Evolutionary conservation across 2,113 vertebrate genomes (phyloP), one percentile per base, ranked within the genome.

Genomic region (Prionailurus viverrinus): DNA sequence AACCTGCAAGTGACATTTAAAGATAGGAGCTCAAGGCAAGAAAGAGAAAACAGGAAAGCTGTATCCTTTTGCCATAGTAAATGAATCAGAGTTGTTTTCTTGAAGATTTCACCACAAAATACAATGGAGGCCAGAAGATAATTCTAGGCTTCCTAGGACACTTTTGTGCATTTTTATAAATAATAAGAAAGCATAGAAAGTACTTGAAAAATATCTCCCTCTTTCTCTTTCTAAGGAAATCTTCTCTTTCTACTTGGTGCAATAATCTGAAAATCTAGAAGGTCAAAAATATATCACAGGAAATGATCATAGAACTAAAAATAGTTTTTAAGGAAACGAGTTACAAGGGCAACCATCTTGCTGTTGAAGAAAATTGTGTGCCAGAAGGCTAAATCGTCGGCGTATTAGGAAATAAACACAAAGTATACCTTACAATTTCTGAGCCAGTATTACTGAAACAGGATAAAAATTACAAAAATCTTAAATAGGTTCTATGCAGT

Each of bases 261-360:
- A 98, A 97, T 95, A 97, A 92, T 96, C 94, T 91, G 95, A 98
- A 91, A 58, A 55, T 95, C 98, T 85, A 93, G 93, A 96, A 98
- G 66, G 4, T 92, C 86, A 91, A 39, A 89, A 95, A 58, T 65
- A 65, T 96, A 87, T 92, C 96, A 79, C 84, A 89, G 97, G 93
- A 97, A 98, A 93, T 79, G 36, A 97, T 82, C 92, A 79, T 31
- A 86, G 66, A 97, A 69, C 90, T 96, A 91, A 97, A 96, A 96
- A 94, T 74, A 95, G 73, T 91, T 95, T 91, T 92, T 97, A 96
- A 97, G 94, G 94, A 97, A 97, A 96, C 74, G 45, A 94, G 65
- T 84, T 41, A 88, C 79, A 41, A 81, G 90, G 88, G 79, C 81
- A 96, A 51, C 89, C 83, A 41, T 93, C 81, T 97, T 95, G 76